Evolutionary conservation across 2,797 vertebrate genomes (phyloP), one percentile per base, ranked within the genome.

Genomic region (Benthosema pterotum): DNA sequence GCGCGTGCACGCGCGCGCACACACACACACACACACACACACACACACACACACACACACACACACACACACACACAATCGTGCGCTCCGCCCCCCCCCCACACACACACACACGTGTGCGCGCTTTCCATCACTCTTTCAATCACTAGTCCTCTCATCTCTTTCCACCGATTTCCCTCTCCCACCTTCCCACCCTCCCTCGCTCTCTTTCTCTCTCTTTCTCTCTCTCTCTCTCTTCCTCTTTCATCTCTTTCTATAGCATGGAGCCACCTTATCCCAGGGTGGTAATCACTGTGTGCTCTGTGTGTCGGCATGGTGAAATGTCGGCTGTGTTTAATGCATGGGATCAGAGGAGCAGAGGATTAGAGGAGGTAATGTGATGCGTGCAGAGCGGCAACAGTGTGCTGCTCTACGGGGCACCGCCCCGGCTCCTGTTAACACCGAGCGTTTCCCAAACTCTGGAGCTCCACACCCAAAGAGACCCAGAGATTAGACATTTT

Each of bases 331-430:
- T 69, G 65, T 78, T 32, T 61, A 75, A 78, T 63, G 70, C 63
- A 64, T 59, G 66, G 65, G 58, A 70, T 68, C 51, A 57, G 43
- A 66, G 64, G 32, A 55, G 67, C 19, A 22, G 67, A 11, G 25
- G 54, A 76, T 80, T 80, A 74, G 72, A 54, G 68, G 59, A 69
- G 7, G 63, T 49, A 53, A 67, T 80, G 67, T 69, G 71, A 72
- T 63, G 52, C 32, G 32, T 68, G 60, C 53, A 57, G 74, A 18
- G 78, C 8, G 14, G 9, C 4, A 28, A 62, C 11, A 65, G 51
- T 62, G 25, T 62, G 17, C 11, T 42, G 65, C 52, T 74, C 54
- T 63, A 66, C 63, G 22, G 60, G 67, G 57, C 55, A 52, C 49
- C 5, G 22, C 22, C n/a, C n/a, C n/a, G n/a, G n/a, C n/a, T n/a